Evolutionary conservation across 2,113 vertebrate species (phyloP), one percentile per base, ranked within the genome.

Genomic region (Callipepla squamata): DNA sequence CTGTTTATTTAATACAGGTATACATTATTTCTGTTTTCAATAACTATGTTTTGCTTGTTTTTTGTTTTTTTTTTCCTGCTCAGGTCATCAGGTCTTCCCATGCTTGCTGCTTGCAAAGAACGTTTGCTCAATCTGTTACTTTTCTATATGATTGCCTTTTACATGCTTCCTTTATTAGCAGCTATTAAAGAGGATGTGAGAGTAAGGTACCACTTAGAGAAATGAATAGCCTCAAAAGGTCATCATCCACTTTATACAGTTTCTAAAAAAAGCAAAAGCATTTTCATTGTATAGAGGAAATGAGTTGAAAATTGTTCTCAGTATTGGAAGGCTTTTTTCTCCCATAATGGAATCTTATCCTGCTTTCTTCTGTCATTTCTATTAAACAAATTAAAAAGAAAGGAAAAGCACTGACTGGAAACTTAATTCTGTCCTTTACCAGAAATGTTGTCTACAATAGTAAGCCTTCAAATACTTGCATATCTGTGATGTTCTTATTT

Each of bases 71-170:
- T 44, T 90, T 79, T 48, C 18, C 9, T 63, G 21, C 40, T 55
- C 1, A 0, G 30, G 34, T 3, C 3, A 44, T 51, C n/a, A 30
- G 48, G 65, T 10, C 2, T 23, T 62, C 8, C 75, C 61, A 44
- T 12, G 8, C 4, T 75, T 77, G 15, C 30, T 75, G 7, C 42
- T 84, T 73, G 5, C 12, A 62, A 91, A 51, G 48, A 61, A 26
- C 40, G 25, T 3, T 59, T 61, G 11, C 6, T 67, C 1, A 32
- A 59, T 75, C n/a, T 81, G 17, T 8, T 76, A 6, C 20, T 80
- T 82, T 87, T 13, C 4, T 42, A 2, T 3, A 14, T 23, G 23
- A 2, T 15, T 65, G 13, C 13, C 6, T 53, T 85, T 68, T 75
- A 44, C 34, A 42, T 51, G 30, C 17, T 44, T 13, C 59, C 82